Base-by-base conservation (phyloP, 2,797 vertebrate genomes). In the Muscicapa striata region DNA sequence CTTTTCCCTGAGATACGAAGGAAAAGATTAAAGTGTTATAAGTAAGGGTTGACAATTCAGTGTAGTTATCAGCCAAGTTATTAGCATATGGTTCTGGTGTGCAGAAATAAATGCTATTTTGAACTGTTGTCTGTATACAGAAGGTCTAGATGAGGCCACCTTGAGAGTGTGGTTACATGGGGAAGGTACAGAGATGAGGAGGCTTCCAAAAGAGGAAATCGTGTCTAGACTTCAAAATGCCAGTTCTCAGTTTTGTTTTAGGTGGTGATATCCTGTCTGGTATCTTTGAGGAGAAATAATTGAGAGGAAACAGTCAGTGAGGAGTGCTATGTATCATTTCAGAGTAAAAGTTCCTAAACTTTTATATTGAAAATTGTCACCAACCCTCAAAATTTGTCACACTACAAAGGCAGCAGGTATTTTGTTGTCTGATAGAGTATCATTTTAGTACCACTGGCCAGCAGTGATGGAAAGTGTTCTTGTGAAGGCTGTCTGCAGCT, bases 181-280 rank as follows among this genome's bases (percentile, higher is more conserved):
- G 87, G 94, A 96, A 95, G 94, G 88, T 96, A 96, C 91, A 95
- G 91, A 96, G 59, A 96, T 96, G 94, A 96, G 91, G 87, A 95
- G 90, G 66, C 85, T 94, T 95, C 77, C 88, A 94, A 82, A 96
- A 96, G 94, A 96, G 96, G 95, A 97, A 97, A 90, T 94, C 0
- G 1, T 32, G 95, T 96, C 95, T 97, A 96, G 95, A 97, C 94
- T 96, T 97, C 77, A 94, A 95, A 97, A 95, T 96, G 87, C 94
- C 94, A 94, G 87, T 94, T 94, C 89, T 94, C 90, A 77, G 89
- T 96, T 97, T 93, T 96, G 90, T 93, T 97, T 95, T 90, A 95
- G 94, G 57, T 95, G 63, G 34, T 76, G 46, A 84, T 94, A 93
- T 90, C 85, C 83, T 96, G 95, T 94, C 95, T 94, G 73, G 41